These are phyloP conservation scores for Cyanistes caeruleus DNA, from an alignment of 2,113 vertebrate genomes.

Conservation along the genomic window DNA sequence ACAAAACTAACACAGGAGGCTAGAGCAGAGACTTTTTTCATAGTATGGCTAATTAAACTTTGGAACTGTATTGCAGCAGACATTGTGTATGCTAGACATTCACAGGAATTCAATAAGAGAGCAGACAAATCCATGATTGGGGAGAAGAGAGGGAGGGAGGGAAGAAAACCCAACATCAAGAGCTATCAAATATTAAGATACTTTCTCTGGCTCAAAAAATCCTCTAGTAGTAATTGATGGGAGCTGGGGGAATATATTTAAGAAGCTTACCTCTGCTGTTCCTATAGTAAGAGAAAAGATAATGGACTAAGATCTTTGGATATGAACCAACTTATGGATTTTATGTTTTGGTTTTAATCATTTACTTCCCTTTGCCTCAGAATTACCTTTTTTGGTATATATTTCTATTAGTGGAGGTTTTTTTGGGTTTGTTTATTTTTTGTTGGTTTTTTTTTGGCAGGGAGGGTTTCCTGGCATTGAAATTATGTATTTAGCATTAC, in stretches of 20 bases:
- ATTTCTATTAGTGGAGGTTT: background rate
- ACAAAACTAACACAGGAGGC: background rate
- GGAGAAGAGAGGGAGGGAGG: background rate
- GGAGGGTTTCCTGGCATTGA: background rate
- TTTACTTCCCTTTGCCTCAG: background rate
- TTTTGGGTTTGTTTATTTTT: fast-evolving
- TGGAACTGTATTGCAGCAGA: background rate
- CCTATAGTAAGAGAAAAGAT: background rate
- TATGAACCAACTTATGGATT: background rate
- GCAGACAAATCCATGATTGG: background rate
- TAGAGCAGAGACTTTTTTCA: background rate
- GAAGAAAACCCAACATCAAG: background rate
- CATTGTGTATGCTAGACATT: background rate
- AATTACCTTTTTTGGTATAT: background rate
- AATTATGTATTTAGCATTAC: background rate
- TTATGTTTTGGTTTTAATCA: background rate
- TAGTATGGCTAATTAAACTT: background rate
- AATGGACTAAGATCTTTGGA: background rate
- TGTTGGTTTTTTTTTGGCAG: no score
- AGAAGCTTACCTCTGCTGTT: background rate
- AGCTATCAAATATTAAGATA: slow-evolving; percentile 15
- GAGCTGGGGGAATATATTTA: background rate
- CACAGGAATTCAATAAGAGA: background rate
- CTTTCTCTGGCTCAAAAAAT: background rate
- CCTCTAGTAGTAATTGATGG: background rate